A percentile compares a stretch with the other conserved stretches of the same genome.
phyloP scores from a whole-genome alignment of 1,140 invertebrate species.

The Chironomus striatipennis region DNA sequence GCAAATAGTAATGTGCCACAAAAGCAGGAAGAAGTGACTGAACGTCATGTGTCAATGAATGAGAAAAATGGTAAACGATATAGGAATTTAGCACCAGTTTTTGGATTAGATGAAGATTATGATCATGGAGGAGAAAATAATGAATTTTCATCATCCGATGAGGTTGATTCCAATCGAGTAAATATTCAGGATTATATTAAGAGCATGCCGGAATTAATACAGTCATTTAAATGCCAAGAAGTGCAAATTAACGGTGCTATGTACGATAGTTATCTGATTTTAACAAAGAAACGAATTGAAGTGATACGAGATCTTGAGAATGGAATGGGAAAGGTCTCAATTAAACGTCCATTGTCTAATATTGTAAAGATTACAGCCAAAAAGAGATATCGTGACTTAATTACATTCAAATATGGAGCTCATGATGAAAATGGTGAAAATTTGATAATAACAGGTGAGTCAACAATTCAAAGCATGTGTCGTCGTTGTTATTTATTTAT shows the following conservation, averaged over 20 bases:
- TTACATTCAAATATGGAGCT: constrained; percentile 90
- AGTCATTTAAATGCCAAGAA: constrained; percentile 84
- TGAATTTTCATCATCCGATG: constrained; percentile 33
- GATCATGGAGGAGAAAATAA: constrained; percentile 49
- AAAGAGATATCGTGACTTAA: constrained; percentile 85
- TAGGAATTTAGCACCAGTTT: constrained; percentile 82
- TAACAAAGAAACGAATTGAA: constrained; percentile 82
- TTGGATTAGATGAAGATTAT: constrained; percentile 90
- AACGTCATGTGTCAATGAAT: constrained; percentile 69
- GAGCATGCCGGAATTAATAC: constrained; percentile 65
- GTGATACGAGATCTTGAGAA: constrained; percentile 73
- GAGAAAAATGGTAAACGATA: constrained; percentile 83
- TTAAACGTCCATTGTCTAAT: constrained; percentile 72
- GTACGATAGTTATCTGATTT: constrained; percentile 75
- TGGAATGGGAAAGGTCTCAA: constrained; percentile 71
- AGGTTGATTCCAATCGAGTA: constrained; percentile 40
- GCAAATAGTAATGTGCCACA: constrained; percentile 29
- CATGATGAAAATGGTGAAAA: constrained; percentile 55
- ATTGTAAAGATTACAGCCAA: constrained; percentile 95
- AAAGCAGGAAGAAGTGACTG: constrained; percentile 41
- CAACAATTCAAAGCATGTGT: not conserved
- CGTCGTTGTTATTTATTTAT: not conserved
- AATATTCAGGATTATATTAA: constrained; percentile 59
- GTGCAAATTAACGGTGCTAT: constrained; percentile 79
- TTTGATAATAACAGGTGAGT: constrained; percentile 46